Percentiles rank a stretch among this genome's conserved stretches.
These are phyloP conservation scores for Globicephala melas DNA, from an alignment of 2,113 vertebrate species.

Conservation along the genomic window DNA sequence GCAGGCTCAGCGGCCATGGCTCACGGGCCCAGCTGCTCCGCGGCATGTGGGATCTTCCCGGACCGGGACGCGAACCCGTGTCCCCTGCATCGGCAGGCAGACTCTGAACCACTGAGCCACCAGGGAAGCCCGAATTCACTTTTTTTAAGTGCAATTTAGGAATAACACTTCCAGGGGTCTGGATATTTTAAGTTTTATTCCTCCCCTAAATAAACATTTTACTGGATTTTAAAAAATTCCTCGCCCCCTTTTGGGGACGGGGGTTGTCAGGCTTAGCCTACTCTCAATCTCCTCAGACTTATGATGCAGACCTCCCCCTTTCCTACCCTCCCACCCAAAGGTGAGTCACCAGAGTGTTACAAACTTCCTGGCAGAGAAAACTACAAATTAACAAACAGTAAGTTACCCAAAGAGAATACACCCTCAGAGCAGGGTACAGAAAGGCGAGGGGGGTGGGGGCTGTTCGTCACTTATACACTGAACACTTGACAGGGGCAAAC, in stretches of 20 bases:
- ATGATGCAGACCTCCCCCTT: not conserved
- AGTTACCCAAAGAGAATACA: constrained; percentile 42
- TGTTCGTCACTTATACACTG: not conserved
- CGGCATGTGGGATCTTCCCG: too few species aligned
- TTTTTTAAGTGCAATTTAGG: not conserved
- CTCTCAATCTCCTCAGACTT: not conserved
- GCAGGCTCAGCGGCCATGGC: too few species aligned
- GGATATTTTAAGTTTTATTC: not conserved
- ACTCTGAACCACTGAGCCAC: too few species aligned
- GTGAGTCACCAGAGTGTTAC: constrained; percentile 38
- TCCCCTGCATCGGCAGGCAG: too few species aligned
- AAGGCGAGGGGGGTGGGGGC: rapidly evolving
- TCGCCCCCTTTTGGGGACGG: not conserved
- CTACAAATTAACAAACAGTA: constrained; percentile 39
- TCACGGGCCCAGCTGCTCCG: too few species aligned
- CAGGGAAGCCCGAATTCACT: not conserved
- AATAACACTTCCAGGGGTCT: not conserved
- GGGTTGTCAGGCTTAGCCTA: not conserved
- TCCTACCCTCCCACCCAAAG: constrained; percentile 45
- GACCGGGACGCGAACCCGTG: too few species aligned
- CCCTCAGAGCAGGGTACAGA: not conserved
- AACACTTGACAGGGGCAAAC: rapidly evolving
- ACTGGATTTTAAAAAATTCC: not conserved
- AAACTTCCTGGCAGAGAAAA: constrained; percentile 35
- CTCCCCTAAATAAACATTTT: not conserved